Evolutionary conservation across 2,797 vertebrate species (phyloP).

Genomic region (Simalia tracyae): DNA sequence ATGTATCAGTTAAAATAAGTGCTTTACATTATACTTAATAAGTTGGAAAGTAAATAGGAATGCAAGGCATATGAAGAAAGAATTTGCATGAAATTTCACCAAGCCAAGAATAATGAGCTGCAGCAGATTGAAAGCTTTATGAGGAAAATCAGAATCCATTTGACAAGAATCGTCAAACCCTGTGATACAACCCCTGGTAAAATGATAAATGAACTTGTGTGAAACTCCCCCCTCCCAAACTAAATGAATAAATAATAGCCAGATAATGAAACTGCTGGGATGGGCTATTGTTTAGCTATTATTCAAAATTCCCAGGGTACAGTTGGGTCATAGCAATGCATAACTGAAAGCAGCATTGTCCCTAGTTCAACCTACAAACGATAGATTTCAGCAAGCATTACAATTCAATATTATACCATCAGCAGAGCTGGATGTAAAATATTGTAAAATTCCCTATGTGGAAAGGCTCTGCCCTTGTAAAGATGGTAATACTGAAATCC

Average conservation of each 20-base stretch:
- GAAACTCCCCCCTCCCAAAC: background rate
- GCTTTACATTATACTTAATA: background rate
- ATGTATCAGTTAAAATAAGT: background rate
- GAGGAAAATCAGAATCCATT: background rate
- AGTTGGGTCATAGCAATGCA: background rate
- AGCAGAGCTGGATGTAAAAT: background rate
- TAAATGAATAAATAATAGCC: background rate
- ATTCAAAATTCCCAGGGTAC: background rate
- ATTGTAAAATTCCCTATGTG: background rate
- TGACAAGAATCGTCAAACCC: background rate
- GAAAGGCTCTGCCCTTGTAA: background rate
- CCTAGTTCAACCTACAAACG: background rate
- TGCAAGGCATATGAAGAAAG: background rate
- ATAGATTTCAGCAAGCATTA: background rate
- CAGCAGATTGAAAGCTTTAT: background rate
- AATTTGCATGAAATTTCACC: background rate
- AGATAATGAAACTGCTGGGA: background rate
- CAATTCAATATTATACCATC: background rate
- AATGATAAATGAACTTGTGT: background rate
- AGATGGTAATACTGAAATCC: background rate
- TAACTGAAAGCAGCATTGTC: background rate
- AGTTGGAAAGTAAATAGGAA: background rate
- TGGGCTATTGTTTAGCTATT: background rate
- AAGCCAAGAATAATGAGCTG: background rate
- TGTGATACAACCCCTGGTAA: background rate